A percentile compares a stretch with the other conserved stretches of the same genome.
Conservation (phyloP, 2,113 vertebrate species). For the Psilopsiagon aymara region DNA sequence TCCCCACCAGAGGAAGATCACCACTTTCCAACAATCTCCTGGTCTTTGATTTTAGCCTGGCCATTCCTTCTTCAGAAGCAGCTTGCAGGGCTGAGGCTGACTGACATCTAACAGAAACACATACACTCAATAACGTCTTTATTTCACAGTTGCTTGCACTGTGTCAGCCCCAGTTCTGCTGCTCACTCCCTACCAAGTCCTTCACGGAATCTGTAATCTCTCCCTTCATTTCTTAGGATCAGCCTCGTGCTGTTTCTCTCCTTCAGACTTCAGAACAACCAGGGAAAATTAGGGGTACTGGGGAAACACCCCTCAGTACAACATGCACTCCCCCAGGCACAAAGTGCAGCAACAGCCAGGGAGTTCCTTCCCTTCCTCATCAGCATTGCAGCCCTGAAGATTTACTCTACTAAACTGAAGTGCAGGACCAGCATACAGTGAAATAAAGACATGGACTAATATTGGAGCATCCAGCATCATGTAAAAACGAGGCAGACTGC, state of each 20-base stretch:
- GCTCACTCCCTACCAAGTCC: neutral
- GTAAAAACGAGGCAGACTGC: neutral
- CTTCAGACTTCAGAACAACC: neutral
- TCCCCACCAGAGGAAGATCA: neutral
- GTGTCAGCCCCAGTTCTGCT: neutral
- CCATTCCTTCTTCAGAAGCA: neutral
- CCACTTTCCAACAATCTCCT: neutral
- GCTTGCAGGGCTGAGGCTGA: neutral
- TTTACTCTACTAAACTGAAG: neutral
- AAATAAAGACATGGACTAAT: neutral
- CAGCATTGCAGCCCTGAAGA: neutral
- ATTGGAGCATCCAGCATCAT: rapidly evolving
- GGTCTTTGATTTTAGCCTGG: neutral
- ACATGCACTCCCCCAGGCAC: neutral
- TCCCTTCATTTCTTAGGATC: neutral
- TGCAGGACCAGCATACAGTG: neutral
- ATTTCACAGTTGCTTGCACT: neutral
- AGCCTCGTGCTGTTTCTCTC: neutral
- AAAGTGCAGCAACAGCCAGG: neutral
- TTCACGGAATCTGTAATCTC: neutral
- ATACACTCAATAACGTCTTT: neutral
- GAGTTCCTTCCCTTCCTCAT: neutral
- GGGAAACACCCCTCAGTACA: neutral
- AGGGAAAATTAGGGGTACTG: rapidly evolving
- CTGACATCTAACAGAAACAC: neutral